A percentile compares a stretch with the other conserved stretches of the same genome.
Conservation (phyloP, 1,140 invertebrate species). For the Sycophila sp. region DNA sequence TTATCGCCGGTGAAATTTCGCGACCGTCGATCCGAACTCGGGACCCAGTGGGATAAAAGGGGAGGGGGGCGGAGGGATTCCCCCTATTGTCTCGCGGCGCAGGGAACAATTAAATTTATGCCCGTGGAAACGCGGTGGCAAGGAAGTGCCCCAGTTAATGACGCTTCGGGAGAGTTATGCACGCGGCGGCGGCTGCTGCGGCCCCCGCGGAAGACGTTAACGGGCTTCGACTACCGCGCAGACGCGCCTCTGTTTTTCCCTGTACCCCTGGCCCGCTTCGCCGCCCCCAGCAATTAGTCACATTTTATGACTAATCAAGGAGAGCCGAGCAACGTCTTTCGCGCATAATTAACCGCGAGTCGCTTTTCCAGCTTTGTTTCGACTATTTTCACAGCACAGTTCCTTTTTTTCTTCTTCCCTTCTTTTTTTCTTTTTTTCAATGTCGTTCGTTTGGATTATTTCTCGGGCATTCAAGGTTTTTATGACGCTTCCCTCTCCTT, state of each 20-base stretch:
- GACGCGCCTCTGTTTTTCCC: neutral
- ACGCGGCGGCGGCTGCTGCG: too few species aligned
- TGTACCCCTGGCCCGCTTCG: neutral
- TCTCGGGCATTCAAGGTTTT: too few species aligned
- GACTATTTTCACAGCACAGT: too few species aligned
- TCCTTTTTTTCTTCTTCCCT: too few species aligned
- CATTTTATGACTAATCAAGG: slow-evolving; percentile 7
- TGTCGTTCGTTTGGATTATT: too few species aligned
- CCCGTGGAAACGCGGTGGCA: slow-evolving; percentile 13
- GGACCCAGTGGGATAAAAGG: neutral
- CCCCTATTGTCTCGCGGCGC: neutral
- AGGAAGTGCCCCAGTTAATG: slow-evolving; percentile 28
- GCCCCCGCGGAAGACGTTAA: slow-evolving; percentile 19
- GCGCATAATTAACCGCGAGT: too few species aligned
- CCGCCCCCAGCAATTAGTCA: neutral
- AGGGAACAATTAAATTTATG: slow-evolving; percentile 26
- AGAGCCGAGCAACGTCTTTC: too few species aligned
- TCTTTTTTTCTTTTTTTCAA: too few species aligned
- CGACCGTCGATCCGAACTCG: neutral
- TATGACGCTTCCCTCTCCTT: too few species aligned
- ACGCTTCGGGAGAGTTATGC: slow-evolving; percentile 27
- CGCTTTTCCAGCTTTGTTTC: too few species aligned
- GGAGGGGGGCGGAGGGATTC: neutral
- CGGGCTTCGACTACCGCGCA: neutral
- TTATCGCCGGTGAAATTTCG: neutral